Percentiles rank a stretch among this genome's conserved stretches.
These are phyloP conservation scores for Dasyprocta punctata DNA, from an alignment of 2,113 vertebrate species.

Conservation along the genomic window DNA sequence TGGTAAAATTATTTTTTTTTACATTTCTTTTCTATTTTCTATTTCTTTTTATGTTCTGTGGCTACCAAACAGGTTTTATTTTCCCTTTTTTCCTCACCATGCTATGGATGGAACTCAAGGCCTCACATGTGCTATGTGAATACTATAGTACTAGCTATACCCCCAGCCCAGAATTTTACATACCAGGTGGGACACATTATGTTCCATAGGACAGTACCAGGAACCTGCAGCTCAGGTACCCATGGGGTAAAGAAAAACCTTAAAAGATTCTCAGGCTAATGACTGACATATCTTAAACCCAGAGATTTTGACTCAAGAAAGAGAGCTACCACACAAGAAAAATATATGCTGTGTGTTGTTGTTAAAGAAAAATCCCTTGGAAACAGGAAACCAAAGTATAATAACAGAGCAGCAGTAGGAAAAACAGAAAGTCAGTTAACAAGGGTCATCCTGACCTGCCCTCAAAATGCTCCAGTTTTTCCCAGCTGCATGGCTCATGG, in stretches of 20 bases:
- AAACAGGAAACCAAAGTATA: conserved; percentile 35
- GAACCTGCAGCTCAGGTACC: not conserved
- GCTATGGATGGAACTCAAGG: not conserved
- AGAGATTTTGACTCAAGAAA: not conserved
- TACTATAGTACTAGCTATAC: not conserved
- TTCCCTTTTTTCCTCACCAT: not conserved
- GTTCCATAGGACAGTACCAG: not conserved
- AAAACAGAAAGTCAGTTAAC: not conserved
- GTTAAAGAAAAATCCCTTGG: not conserved
- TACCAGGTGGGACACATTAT: not conserved
- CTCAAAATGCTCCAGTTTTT: not conserved
- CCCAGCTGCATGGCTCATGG: not conserved
- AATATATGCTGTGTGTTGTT: not conserved
- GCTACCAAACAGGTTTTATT: not conserved
- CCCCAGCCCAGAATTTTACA: not conserved
- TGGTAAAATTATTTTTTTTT: not conserved
- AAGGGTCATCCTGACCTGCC: conserved; percentile 42
- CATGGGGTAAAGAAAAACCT: not conserved
- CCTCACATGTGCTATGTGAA: not conserved
- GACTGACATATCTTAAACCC: not conserved
- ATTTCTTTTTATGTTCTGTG: not conserved
- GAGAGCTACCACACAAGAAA: not conserved
- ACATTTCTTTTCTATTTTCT: not conserved
- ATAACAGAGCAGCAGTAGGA: not conserved
- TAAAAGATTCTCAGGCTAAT: not conserved